Percentiles rank a stretch among this genome's conserved stretches.
phyloP scores from a whole-genome alignment of 2,113 vertebrate genomes.

The Tragelaphus imberbis region DNA sequence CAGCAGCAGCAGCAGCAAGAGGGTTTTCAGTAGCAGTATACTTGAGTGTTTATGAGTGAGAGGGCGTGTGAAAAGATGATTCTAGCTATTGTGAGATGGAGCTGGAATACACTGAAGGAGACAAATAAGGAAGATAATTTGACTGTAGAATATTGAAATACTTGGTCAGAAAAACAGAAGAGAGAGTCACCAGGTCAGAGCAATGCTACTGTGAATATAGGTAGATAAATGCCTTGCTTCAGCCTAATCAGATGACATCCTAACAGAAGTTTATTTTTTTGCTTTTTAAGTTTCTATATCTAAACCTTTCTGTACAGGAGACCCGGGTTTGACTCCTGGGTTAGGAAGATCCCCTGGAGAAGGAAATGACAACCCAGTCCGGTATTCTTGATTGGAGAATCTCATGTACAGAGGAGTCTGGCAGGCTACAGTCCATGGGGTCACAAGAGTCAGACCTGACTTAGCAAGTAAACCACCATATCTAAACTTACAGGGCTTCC shows the following conservation, averaged over 20 bases:
- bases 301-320: neutral
- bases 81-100: neutral
- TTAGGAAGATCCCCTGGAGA: neutral
- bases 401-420: neutral
- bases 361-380: neutral
- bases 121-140: neutral
- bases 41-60: neutral
- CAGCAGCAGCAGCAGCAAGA: too few species aligned
- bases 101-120: neutral
- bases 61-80: neutral
- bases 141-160: neutral
- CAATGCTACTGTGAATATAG: neutral
- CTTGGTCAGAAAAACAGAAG: neutral
- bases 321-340: accelerated
- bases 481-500: neutral
- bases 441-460: neutral
- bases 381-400: neutral
- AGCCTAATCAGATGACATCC: neutral
- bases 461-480: neutral
- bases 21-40: neutral
- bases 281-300: neutral
- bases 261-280: neutral
- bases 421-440: neutral
- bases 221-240: neutral
- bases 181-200: neutral